Percentiles rank a stretch among this genome's conserved stretches.
phyloP scores from a whole-genome alignment of 1,140 invertebrate genomes.

The Leptopilina clavipes region DNA sequence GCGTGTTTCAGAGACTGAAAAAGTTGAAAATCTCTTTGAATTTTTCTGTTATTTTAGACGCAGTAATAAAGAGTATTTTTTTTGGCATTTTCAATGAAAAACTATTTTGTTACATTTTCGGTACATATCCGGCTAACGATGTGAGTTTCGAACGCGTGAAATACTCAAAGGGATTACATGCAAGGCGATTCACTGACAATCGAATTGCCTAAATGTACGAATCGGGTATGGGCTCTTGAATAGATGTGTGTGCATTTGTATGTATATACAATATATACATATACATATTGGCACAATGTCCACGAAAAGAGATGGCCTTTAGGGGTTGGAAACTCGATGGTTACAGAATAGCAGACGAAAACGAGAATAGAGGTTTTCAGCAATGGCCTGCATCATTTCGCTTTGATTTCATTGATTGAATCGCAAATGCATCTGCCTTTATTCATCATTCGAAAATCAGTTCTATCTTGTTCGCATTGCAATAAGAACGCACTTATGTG shows the following conservation, averaged over 20 bases:
- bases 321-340: background rate
- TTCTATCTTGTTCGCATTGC: background rate
- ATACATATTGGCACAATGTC: constrained; percentile 17
- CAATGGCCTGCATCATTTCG: constrained; percentile 59
- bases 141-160: constrained; percentile 26
- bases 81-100: constrained; percentile 11
- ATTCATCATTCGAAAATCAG: background rate
- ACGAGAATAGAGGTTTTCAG: constrained; percentile 35
- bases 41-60: background rate
- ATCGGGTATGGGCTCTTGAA: background rate
- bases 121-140: constrained; percentile 21
- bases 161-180: constrained; percentile 33
- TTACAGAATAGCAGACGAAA: constrained; percentile 29
- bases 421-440: constrained; percentile 48
- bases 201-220: constrained; percentile 20
- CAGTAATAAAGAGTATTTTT: background rate
- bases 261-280: background rate
- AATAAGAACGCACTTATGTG: background rate
- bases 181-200: constrained; percentile 26
- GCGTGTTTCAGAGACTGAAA: background rate
- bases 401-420: constrained; percentile 61
- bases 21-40: background rate
- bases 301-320: constrained; percentile 5
- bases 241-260: background rate
- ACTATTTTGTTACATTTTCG: constrained; percentile 16